A percentile compares a stretch with the other conserved stretches of the same genome.
Conservation (phyloP, 2,113 vertebrate species). For the Atherinomorus stipes region DNA sequence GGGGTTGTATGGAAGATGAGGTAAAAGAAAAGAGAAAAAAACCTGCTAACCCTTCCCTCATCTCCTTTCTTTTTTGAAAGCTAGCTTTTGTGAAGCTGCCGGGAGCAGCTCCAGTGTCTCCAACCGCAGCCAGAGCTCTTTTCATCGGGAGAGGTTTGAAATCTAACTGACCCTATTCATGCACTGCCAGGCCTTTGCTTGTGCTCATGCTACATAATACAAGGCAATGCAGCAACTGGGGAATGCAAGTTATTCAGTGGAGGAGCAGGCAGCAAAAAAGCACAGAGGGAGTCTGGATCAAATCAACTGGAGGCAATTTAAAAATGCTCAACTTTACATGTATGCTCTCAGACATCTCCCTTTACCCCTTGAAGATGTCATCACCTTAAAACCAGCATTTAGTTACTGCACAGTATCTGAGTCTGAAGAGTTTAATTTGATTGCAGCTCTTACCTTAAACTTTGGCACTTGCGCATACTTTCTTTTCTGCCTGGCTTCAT, state of each 20-base stretch:
- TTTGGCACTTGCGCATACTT: neutral
- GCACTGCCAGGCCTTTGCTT: conserved; percentile 78
- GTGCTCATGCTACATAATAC: conserved; percentile 78
- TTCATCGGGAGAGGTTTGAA: conserved; percentile 85
- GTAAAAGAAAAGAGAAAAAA: conserved; percentile 50
- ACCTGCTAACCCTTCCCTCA: conserved; percentile 67
- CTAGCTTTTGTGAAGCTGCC: conserved; percentile 80
- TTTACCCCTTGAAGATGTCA: conserved; percentile 8
- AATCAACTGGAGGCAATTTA: conserved; percentile 55
- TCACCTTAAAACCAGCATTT: conserved; percentile 31
- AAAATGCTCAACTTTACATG: conserved; percentile 43
- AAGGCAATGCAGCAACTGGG: conserved; percentile 59
- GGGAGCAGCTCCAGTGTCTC: conserved; percentile 79
- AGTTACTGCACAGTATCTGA: neutral
- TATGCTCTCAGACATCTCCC: neutral
- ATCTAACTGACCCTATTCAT: conserved; percentile 86
- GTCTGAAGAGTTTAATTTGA: conserved; percentile 9
- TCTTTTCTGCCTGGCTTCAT: conserved; percentile 9
- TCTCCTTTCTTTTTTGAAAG: conserved; percentile 78
- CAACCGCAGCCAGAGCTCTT: conserved; percentile 76
- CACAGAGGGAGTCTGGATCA: conserved; percentile 55
- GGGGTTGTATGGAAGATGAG: conserved; percentile 67
- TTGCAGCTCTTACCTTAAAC: conserved; percentile 1
- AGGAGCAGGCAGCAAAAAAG: conserved; percentile 49
- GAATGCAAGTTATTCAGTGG: conserved; percentile 79